These are phyloP conservation scores for Acomys russatus DNA, from an alignment of 2,797 vertebrate genomes.

Conservation along the genomic window DNA sequence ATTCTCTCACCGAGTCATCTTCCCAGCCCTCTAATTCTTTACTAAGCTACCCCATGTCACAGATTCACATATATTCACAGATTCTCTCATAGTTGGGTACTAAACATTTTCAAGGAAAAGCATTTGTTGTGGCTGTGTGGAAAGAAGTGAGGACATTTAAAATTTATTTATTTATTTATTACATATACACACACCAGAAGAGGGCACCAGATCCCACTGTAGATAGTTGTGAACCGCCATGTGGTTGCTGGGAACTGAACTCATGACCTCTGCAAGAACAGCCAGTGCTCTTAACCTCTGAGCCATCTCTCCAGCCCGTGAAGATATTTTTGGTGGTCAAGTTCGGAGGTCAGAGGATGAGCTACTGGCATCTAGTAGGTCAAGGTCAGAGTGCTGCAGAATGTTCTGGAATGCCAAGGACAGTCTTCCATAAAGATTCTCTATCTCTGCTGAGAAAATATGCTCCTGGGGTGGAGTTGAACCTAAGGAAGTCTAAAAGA, in stretches of 20 bases:
- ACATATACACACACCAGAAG: too few species aligned
- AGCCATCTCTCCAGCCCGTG: too few species aligned
- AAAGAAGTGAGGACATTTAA: background rate
- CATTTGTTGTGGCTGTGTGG: slow-evolving; percentile 90
- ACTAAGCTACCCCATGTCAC: background rate
- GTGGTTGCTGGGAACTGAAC: too few species aligned
- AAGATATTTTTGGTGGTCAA: background rate
- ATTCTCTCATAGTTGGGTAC: slow-evolving; percentile 98
- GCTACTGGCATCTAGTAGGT: background rate
- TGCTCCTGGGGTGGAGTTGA: background rate
- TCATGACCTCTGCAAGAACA: too few species aligned
- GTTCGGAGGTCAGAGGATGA: background rate
- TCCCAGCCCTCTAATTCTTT: background rate
- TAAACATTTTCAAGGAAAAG: slow-evolving; percentile 98
- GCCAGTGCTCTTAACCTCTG: too few species aligned
- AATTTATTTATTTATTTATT: too few species aligned
- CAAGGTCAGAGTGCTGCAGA: too few species aligned
- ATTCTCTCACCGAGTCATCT: background rate
- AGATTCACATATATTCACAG: slow-evolving; percentile 98
- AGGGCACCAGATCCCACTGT: too few species aligned
- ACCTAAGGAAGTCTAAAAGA: background rate
- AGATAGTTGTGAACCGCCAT: too few species aligned
- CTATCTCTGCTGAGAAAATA: background rate
- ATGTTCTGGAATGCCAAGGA: background rate
- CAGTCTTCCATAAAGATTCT: background rate